phyloP scores from a whole-genome alignment of 2,888 invertebrate genomes.

The Hyles lineata region DNA sequence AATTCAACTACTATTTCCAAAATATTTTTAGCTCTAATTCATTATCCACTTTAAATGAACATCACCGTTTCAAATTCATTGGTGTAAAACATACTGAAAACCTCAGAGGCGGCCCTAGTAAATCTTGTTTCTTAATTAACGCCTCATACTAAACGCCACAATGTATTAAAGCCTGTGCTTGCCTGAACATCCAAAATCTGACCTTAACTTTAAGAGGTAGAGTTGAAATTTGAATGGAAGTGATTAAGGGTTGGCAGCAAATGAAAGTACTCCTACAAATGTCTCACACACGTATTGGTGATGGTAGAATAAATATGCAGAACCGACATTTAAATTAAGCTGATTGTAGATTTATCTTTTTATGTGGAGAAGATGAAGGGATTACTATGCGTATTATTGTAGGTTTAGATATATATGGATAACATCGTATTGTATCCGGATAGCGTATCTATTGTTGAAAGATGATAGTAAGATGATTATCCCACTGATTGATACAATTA shows the following conservation, averaged over 20 bases:
- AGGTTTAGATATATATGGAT: too few relatives aligned
- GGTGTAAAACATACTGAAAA: slow-evolving; percentile 25
- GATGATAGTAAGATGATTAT: too few relatives aligned
- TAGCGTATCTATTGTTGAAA: too few relatives aligned
- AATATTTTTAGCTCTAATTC: neutral
- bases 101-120: slow-evolving; percentile 38
- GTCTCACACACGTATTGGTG: neutral
- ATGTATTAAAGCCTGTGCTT: slow-evolving; percentile 7
- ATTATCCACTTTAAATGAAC: neutral
- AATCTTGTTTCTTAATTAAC: slow-evolving; percentile 66
- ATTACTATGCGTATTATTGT: too few relatives aligned
- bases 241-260: neutral
- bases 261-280: slow-evolving; percentile 22
- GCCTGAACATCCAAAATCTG: slow-evolving; percentile 27
- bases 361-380: too few relatives aligned
- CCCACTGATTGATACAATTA: too few relatives aligned
- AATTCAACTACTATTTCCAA: neutral
- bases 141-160: slow-evolving; percentile 27
- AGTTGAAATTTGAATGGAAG: slow-evolving; percentile 15
- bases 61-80: slow-evolving; percentile 3
- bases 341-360: slow-evolving; percentile 19
- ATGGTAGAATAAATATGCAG: neutral
- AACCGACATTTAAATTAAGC: slow-evolving; percentile 27
- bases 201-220: neutral
- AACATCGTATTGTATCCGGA: too few relatives aligned